These are phyloP conservation scores for Pantherophis alleghaniensis DNA, from an alignment of 2,797 vertebrate species.

Conservation along the genomic window DNA sequence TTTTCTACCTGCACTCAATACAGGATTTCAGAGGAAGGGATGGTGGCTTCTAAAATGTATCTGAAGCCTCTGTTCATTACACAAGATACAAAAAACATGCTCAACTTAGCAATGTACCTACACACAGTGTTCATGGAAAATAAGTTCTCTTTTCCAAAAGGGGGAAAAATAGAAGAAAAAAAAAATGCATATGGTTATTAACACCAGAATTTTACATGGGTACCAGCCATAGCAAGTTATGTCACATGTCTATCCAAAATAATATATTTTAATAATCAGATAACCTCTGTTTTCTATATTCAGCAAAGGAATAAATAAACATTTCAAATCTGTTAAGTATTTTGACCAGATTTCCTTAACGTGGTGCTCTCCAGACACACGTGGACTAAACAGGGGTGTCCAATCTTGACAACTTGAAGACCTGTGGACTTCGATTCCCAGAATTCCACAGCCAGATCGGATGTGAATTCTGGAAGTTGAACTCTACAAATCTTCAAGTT, in stretches of 20 bases:
- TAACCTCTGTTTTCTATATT: conserved; percentile 79
- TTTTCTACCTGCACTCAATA: conserved; percentile 90
- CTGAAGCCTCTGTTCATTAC: conserved; percentile 53
- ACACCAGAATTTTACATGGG: conserved; percentile 83
- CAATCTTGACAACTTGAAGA: background rate
- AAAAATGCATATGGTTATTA: conserved; percentile 70
- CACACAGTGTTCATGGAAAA: conserved; percentile 71
- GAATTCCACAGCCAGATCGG: background rate
- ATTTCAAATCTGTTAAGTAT: conserved; percentile 77
- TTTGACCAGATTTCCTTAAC: conserved; percentile 23
- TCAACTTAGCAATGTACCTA: conserved; percentile 55
- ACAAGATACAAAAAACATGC: conserved; percentile 63
- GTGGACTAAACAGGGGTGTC: background rate
- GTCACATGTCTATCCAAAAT: conserved; percentile 92
- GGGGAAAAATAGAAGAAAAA: conserved; percentile 26
- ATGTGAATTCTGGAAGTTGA: background rate
- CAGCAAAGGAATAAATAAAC: conserved; percentile 89
- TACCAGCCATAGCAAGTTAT: conserved; percentile 96
- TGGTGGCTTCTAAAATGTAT: conserved; percentile 53
- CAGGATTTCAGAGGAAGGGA: conserved; percentile 77
- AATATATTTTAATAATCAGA: conserved; percentile 85
- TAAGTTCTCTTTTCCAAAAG: conserved; percentile 55
- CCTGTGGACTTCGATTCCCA: background rate
- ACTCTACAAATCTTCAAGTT: background rate
- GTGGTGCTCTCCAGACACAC: background rate